Percentiles rank a stretch among this genome's conserved stretches.
Evolutionary conservation across 2,113 vertebrate species (phyloP).

Genomic region (Dromaius novaehollandiae): DNA sequence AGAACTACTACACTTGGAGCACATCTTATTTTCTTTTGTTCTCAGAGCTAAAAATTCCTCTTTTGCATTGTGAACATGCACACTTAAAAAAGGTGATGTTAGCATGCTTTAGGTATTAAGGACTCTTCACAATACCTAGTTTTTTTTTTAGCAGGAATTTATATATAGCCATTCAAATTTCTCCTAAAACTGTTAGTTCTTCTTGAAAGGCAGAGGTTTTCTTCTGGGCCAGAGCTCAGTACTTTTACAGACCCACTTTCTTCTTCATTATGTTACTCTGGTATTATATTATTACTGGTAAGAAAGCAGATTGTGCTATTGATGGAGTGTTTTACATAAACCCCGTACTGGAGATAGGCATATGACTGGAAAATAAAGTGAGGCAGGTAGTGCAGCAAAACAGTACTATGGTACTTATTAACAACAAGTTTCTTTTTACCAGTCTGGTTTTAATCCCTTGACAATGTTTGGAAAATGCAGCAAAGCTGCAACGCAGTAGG

Average conservation of each 20-base stretch:
- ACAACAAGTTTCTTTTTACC: not conserved
- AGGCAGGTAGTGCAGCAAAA: not conserved
- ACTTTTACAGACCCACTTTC: not conserved
- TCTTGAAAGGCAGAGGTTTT: not conserved
- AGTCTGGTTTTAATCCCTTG: not conserved
- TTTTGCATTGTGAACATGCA: not conserved
- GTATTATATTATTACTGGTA: fast-evolving
- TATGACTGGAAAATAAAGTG: not conserved
- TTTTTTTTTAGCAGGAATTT: not conserved
- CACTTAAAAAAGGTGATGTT: not conserved
- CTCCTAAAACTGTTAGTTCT: not conserved
- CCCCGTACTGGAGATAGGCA: not conserved
- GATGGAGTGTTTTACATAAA: not conserved
- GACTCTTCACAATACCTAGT: not conserved
- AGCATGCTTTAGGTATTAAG: not conserved
- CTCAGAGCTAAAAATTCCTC: not conserved
- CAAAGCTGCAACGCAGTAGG: not conserved
- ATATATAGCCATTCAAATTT: not conserved
- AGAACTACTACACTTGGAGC: not conserved
- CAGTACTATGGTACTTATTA: not conserved
- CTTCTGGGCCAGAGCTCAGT: not conserved
- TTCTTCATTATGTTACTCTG: not conserved
- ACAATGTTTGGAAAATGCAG: not conserved
- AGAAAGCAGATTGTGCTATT: not conserved
- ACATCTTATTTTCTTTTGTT: not conserved